Base-by-base conservation (phyloP, 2,797 vertebrate genomes). In the Salmo trutta region DNA sequence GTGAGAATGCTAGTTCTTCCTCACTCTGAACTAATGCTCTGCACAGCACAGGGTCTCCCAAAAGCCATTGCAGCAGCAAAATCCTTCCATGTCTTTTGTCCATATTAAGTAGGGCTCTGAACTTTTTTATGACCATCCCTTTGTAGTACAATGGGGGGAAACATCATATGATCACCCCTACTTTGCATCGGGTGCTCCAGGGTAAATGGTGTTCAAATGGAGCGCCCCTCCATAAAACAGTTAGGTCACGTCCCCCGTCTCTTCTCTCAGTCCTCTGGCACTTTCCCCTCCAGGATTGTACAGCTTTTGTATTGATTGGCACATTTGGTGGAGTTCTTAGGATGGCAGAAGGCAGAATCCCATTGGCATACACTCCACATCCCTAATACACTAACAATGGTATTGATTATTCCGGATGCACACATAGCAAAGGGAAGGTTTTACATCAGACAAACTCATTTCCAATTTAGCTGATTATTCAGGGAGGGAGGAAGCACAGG, bases 251-350 rank as follows among this genome's bases (percentile, higher is more conserved):
- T 86, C 80, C 83, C 81, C 79, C 71, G 31, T 64, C 73, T 74
- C 75, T 56, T 70, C 81, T 74, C 70, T 64, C 71, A 31, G 47
- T 79, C 73, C 80, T 79, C 73, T 51, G 79, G 69, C 77, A 81
- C 77, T 77, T 64, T 21, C 8, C 66, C 73, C 65, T 67, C 62
- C 72, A 80, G 86, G 82, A 77, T 77, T 82, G 69, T 79, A 81
- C 81, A 79, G 83, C 62, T 66, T 66, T 76, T 56, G 56, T 86
- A 88, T 90, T 77, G 84, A 90, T 88, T 84, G 81, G 76, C 73
- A 75, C 81, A 86, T 87, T 88, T 86, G 86, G 82, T 81, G 27
- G 78, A 88, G 79, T 87, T 88, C 84, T 87, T 81, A 83, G 83
- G 83, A 81, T 87, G 82, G 82, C 83, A 88, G 86, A 83, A 83